Evolutionary conservation across 2,797 vertebrate genomes (phyloP), one percentile per base, ranked within the genome.

Genomic region (Enteromius mattozi): DNA sequence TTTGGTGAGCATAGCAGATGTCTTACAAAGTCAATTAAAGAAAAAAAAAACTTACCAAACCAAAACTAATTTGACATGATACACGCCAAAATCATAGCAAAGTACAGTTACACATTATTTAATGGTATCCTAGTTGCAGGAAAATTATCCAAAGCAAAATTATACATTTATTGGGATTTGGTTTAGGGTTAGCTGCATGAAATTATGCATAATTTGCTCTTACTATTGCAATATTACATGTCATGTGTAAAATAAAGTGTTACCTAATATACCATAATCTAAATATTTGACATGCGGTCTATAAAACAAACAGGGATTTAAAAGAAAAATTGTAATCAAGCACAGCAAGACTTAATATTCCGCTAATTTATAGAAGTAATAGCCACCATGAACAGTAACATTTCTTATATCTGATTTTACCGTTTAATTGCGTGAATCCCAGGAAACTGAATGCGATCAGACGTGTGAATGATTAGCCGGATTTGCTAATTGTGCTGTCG

Each of bases 401-500:
- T 87, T 84, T 65, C 0, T 0, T 88, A 84, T 87, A 83, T 66
- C 24, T 56, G 82, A 90, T 86, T 19, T 86, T 89, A 89, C 54
- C 56, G 54, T 78, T 81, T 85, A 78, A 87, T 84, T 80, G 71
- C 27, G 51, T 80, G 81, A 80, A 85, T 81, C 83, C 78, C 10
- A 24, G 70, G 19, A 70, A 42, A 37, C 76, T 27, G 42, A 71
- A 84, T 47, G 51, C 3, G 30, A 70, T 78, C 80, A 83, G 80
- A 86, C 72, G 27, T 76, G 80, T 84, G 75, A 86, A 87, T 70
- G 76, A 87, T 81, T 81, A 33, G 71, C 70, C 87, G 78, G 59
- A 80, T 78, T 83, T 81, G 49, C 86, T 89, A 86, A 87, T 85
- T 89, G 86, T 87, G 72, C 72, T 37, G 78, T 59, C 19, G 74